Percentiles rank a stretch among this genome's conserved stretches.
These are phyloP conservation scores for Odontomachus brunneus DNA, from an alignment of 1,140 invertebrate genomes.

Conservation along the genomic window DNA sequence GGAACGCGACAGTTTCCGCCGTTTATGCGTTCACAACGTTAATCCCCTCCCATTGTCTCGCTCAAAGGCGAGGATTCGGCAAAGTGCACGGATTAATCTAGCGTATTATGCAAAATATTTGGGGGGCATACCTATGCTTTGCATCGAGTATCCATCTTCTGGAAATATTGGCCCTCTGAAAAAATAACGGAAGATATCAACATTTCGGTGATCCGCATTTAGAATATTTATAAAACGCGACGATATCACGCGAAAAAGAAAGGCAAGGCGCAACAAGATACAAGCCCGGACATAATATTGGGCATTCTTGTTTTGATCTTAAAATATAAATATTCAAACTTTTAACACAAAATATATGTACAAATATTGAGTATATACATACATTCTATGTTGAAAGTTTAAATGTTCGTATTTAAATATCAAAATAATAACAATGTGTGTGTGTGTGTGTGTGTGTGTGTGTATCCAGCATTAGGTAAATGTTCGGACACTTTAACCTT, in stretches of 20 bases:
- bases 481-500: no score
- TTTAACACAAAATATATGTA: no score
- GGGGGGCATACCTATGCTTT: slow-evolving; percentile 65
- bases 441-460: no score
- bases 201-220: neutral
- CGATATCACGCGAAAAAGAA: neutral
- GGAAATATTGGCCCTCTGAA: slow-evolving; percentile 63
- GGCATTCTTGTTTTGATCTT: no score
- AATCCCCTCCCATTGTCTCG: slow-evolving; percentile 9
- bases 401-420: no score
- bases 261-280: neutral
- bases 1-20: neutral
- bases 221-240: neutral
- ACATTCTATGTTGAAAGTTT: no score
- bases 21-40: neutral
- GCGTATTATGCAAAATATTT: slow-evolving; percentile 10
- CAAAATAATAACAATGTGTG: no score
- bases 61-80: slow-evolving; percentile 10
- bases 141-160: slow-evolving; percentile 68
- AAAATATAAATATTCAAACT: no score
- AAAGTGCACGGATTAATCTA: slow-evolving; percentile 19
- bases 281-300: no score
- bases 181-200: slow-evolving; percentile 36
- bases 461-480: no score
- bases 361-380: no score